Evolutionary conservation across 1,140 invertebrate genomes (phyloP).

Genomic region (Anoplophora glabripennis): DNA sequence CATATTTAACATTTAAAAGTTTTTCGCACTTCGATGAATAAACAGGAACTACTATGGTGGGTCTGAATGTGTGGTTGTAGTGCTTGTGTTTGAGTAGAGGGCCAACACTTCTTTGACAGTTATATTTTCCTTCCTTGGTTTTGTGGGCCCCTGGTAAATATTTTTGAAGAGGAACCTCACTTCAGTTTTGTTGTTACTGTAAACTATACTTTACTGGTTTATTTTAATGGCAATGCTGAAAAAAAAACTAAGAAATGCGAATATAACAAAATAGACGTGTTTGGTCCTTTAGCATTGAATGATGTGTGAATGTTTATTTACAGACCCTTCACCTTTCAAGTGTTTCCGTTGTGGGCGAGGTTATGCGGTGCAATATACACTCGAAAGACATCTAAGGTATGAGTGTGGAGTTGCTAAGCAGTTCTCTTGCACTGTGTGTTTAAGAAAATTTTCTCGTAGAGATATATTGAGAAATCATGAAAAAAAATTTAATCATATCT

Average conservation of each 20-base stretch:
- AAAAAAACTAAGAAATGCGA: no score
- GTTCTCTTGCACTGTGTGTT: slow-evolving; percentile 50
- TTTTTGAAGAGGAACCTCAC: no score
- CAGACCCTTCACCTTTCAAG: slow-evolving; percentile 39
- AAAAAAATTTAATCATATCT: slow-evolving; percentile 12
- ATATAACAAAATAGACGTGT: no score
- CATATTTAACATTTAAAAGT: no score
- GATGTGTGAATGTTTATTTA: slow-evolving; percentile 29
- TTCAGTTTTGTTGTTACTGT: no score
- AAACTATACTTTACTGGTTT: no score
- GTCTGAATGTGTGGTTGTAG: neutral
- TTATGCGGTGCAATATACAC: slow-evolving; percentile 50
- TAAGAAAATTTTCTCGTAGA: slow-evolving; percentile 27
- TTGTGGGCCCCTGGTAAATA: no score
- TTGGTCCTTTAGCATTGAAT: no score
- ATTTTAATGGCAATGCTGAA: no score
- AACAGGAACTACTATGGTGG: no score
- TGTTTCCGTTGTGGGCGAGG: slow-evolving; percentile 49
- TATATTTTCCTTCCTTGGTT: no score
- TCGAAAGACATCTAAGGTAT: slow-evolving; percentile 43
- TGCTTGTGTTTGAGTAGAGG: slow-evolving; percentile 26
- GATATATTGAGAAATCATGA: slow-evolving; percentile 26
- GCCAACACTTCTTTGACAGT: slow-evolving; percentile 21
- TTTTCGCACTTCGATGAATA: no score
- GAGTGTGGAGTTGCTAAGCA: slow-evolving; percentile 29